Conservation (phyloP, 2,113 vertebrate species). For the Chelonoidis abingdonii region DNA sequence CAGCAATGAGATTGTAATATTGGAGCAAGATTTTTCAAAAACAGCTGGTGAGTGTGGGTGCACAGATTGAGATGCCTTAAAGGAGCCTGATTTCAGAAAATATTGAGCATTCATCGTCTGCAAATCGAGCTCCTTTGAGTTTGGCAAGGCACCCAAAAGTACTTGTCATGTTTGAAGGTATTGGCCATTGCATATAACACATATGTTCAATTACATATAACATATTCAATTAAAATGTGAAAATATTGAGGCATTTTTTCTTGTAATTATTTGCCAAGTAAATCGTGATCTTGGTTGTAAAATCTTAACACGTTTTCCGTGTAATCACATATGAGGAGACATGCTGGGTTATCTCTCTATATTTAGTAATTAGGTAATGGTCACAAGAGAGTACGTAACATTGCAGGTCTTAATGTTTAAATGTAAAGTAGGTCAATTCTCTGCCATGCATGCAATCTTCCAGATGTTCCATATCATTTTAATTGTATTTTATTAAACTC, state of each 20-base stretch:
- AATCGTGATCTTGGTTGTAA: background rate
- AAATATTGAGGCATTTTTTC: background rate
- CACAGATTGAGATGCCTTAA: background rate
- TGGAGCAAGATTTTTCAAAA: background rate
- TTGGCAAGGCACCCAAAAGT: background rate
- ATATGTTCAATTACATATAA: background rate
- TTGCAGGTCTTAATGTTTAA: conserved; percentile 9
- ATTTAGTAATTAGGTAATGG: background rate
- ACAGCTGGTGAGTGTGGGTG: background rate
- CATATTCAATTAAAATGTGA: background rate
- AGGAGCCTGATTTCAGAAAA: background rate
- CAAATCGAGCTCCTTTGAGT: background rate
- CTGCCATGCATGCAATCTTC: background rate
- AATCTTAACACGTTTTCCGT: background rate
- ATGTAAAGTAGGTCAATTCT: background rate
- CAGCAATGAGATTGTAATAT: background rate
- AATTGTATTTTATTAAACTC: background rate
- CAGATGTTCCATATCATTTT: conserved; percentile 20
- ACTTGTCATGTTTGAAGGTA: background rate
- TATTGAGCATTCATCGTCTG: background rate
- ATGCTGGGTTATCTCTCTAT: background rate
- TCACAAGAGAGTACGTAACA: background rate
- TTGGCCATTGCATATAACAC: background rate
- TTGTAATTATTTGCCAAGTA: background rate
- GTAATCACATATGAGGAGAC: background rate